Percentiles rank a stretch among this genome's conserved stretches.
Conservation (phyloP, 2,888 invertebrate species). For the Clusia tigrina region DNA sequence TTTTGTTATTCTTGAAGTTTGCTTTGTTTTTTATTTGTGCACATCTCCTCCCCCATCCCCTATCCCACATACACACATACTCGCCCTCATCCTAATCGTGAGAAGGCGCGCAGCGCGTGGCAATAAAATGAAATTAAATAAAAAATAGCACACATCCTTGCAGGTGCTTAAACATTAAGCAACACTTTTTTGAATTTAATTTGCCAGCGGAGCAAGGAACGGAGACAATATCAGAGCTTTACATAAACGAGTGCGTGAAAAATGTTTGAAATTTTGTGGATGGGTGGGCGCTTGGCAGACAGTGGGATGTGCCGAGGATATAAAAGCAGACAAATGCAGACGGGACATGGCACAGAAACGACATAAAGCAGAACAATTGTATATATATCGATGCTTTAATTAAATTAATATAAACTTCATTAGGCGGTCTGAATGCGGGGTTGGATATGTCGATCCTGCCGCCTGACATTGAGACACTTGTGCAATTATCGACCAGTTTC, state of each 20-base stretch:
- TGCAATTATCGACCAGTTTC: too few species aligned
- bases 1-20: constrained; percentile 29
- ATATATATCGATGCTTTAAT: constrained; percentile 38
- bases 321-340: constrained; percentile 18
- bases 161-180: constrained; percentile 19
- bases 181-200: constrained; percentile 45
- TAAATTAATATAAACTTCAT: too few species aligned
- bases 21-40: constrained; percentile 33
- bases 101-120: constrained; percentile 41
- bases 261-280: constrained; percentile 13
- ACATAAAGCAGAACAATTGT: constrained; percentile 32
- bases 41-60: not conserved
- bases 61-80: constrained; percentile 22
- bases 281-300: not conserved
- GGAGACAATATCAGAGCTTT: constrained; percentile 34
- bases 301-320: not conserved
- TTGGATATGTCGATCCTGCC: too few species aligned
- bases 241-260: constrained; percentile 31
- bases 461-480: too few species aligned
- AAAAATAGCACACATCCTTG: constrained; percentile 28
- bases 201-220: constrained; percentile 41
- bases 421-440: too few species aligned
- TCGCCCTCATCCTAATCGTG: too few species aligned
- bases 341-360: constrained; percentile 28
- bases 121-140: constrained; percentile 53